These are phyloP conservation scores for Brachyistius frenatus DNA, from an alignment of 2,113 vertebrate species.

Conservation along the genomic window DNA sequence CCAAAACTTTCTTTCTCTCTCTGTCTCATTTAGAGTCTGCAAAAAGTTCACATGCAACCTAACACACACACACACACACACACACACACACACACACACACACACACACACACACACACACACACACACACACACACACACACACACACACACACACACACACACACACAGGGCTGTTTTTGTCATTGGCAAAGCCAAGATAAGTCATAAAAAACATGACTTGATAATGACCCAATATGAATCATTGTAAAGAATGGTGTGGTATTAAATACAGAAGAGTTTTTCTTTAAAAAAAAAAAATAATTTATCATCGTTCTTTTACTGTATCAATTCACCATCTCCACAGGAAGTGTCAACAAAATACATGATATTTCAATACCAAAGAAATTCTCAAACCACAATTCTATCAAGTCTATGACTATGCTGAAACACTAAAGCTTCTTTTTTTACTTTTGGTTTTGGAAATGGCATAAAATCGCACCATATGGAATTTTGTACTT, in stretches of 20 bases:
- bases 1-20: conserved; percentile 28
- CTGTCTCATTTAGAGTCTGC: neutral
- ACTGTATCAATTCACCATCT: too few relatives aligned
- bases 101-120: neutral
- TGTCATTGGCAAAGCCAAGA: neutral
- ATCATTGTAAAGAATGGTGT: too few relatives aligned
- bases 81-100: neutral
- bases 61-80: conserved; percentile 15
- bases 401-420: too few relatives aligned
- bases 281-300: too few relatives aligned
- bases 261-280: too few relatives aligned
- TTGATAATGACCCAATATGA: neutral
- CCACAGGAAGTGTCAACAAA: too few relatives aligned
- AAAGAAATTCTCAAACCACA: too few relatives aligned
- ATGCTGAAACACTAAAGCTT: too few relatives aligned
- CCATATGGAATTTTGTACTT: neutral
- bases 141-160: neutral
- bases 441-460: too few relatives aligned
- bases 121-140: neutral
- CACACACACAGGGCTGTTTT: neutral
- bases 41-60: neutral
- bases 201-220: conserved; percentile 14
- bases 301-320: too few relatives aligned
- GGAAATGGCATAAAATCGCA: too few relatives aligned
- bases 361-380: too few relatives aligned